Conservation (phyloP, 2,113 vertebrate species). For the Strix aluco region DNA sequence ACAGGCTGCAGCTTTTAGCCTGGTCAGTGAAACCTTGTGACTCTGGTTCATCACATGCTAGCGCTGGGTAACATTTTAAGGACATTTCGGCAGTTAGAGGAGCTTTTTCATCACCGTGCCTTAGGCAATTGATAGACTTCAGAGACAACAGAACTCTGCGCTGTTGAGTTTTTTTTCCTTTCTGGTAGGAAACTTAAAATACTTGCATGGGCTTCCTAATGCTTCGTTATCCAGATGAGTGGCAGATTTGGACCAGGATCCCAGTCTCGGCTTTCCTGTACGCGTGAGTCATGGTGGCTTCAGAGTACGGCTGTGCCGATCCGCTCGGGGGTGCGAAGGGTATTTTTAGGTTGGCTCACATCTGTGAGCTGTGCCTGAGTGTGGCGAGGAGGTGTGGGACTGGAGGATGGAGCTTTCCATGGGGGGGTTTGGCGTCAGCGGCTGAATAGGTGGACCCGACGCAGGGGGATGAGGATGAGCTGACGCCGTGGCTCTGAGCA, state of each 20-base stretch:
- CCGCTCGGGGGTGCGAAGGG: background rate
- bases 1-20: background rate
- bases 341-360: background rate
- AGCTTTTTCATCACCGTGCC: background rate
- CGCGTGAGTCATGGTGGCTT: rapidly evolving
- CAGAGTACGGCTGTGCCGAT: rapidly evolving
- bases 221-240: background rate
- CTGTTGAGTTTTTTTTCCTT: background rate
- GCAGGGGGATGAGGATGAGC: background rate
- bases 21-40: background rate
- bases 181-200: background rate
- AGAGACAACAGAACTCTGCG: background rate
- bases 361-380: background rate
- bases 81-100: background rate
- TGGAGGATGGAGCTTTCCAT: rapidly evolving
- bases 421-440: background rate
- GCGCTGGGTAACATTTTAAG: background rate
- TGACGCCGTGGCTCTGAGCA: rapidly evolving
- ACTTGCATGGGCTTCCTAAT: background rate
- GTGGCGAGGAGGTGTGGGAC: background rate
- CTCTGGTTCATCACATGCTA: background rate
- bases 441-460: rapidly evolving
- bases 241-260: background rate
- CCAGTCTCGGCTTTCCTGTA: background rate
- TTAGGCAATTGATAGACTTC: background rate